Conservation (phyloP, 2,797 vertebrate genomes). For the Apogon talboti region DNA sequence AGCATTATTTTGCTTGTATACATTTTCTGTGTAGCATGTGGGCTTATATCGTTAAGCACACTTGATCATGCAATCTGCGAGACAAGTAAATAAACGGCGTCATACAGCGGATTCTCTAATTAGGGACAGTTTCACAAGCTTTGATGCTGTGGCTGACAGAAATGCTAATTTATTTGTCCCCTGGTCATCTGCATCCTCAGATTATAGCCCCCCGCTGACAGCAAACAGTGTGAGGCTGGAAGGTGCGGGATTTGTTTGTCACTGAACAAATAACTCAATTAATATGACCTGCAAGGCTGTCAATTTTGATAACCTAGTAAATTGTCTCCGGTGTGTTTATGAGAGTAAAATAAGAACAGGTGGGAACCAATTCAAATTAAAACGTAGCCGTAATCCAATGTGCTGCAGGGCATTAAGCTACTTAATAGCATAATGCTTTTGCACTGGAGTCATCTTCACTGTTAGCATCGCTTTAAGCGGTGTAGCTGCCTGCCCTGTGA, state of each 20-base stretch:
- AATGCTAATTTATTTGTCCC: slow-evolving; percentile 52
- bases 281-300: slow-evolving; percentile 44
- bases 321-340: slow-evolving; percentile 20
- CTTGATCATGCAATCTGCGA: slow-evolving; percentile 28
- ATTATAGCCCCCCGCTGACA: slow-evolving; percentile 40
- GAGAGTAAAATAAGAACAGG: slow-evolving; percentile 63
- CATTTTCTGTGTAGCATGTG: neutral
- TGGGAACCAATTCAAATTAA: slow-evolving; percentile 63
- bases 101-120: slow-evolving; percentile 29
- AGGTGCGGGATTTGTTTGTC: slow-evolving; percentile 39
- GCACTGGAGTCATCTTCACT: slow-evolving; percentile 52
- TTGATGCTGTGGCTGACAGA: slow-evolving; percentile 31
- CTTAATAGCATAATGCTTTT: slow-evolving; percentile 64
- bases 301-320: slow-evolving; percentile 46
- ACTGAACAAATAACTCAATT: slow-evolving; percentile 49
- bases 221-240: slow-evolving; percentile 35
- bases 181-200: slow-evolving; percentile 41
- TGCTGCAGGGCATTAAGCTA: slow-evolving; percentile 62
- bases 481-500: slow-evolving; percentile 40
- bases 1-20: neutral
- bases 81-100: too few relatives aligned
- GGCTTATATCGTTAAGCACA: slow-evolving; percentile 2
- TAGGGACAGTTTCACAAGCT: slow-evolving; percentile 22
- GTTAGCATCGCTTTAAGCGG: slow-evolving; percentile 46
- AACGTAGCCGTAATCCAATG: slow-evolving; percentile 50